Base-by-base conservation (phyloP, 2,113 vertebrate species). In the Oryzias javanicus region DNA sequence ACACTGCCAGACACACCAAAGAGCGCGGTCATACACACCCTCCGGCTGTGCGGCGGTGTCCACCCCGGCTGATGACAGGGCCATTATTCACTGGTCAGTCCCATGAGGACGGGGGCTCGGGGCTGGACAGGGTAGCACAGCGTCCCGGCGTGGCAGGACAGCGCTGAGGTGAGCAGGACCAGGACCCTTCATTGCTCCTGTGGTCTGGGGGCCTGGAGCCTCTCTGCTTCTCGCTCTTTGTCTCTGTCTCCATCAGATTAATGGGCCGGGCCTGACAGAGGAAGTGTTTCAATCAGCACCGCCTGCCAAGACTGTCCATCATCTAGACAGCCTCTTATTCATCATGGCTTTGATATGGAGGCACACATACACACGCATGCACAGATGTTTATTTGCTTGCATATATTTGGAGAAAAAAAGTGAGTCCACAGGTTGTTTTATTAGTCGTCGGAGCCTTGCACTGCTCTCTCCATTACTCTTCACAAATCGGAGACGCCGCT, bases 271-370 rank as follows among this genome's bases (percentile, higher is more conserved):
- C 87, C 81, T 81, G 74, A 90, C 86, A 89, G 80, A 88, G 90
- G 90, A 91, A 92, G 86, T 90, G 87, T 91, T 91, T 92, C 89
- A 91, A 89, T 92, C 89, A 91, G 84, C 85, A 67, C 69, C 53
- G 86, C 76, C 88, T 91, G 87, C 89, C 89, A 89, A 88, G 86
- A 83, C 72, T 91, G 90, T 91, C 89, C 83, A 88, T 90, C 90
- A 91, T 68, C 58, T 62, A 72, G 84, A 90, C 89, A 90, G 83
- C 71, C 78, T 74, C 85, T 88, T 88, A 90, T 91, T 88, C 88
- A 86, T 80, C 78, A 83, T 84, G 81, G 83, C 86, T 86, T 81
- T 78, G 74, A 84, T 67, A 58, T 63, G 58, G 46, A 61, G 70
- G 72, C 44, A 60, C 59, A 56, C 50, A 49, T 46, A 52, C 60